Percentiles rank a stretch among this genome's conserved stretches.
phyloP scores from a whole-genome alignment of 2,113 vertebrate genomes.

The Corydoras maculifer region DNA sequence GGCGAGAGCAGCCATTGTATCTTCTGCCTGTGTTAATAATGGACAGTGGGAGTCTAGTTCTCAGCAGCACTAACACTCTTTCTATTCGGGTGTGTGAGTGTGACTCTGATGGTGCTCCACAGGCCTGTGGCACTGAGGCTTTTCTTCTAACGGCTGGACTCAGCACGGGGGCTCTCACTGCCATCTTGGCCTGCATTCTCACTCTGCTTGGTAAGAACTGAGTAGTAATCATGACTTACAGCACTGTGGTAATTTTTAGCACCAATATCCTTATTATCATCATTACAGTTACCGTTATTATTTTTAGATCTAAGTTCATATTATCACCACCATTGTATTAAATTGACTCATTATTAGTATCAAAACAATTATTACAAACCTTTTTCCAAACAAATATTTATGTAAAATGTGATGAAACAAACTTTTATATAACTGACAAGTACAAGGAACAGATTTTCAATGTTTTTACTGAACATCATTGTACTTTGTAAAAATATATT shows the following conservation, averaged over 20 bases:
- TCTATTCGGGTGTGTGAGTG: slow-evolving; percentile 79
- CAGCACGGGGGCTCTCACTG: slow-evolving; percentile 78
- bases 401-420: too few species aligned
- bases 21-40: slow-evolving; percentile 80
- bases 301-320: background rate
- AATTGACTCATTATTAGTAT: background rate
- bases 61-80: slow-evolving; percentile 82
- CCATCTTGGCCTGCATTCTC: slow-evolving; percentile 76
- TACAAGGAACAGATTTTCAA: too few species aligned
- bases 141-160: slow-evolving; percentile 68
- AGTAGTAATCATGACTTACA: background rate
- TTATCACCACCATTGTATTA: background rate
- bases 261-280: background rate
- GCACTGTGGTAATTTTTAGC: background rate
- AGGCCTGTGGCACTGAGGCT: slow-evolving; percentile 78
- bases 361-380: too few species aligned
- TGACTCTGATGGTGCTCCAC: slow-evolving; percentile 70
- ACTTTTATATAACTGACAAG: too few species aligned
- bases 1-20: slow-evolving; percentile 76
- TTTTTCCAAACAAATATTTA: too few species aligned
- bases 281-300: background rate
- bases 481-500: too few species aligned
- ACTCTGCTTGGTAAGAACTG: slow-evolving; percentile 76
- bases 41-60: slow-evolving; percentile 72
- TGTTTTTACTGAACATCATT: too few species aligned